Evolutionary conservation across 1,140 invertebrate species (phyloP), one percentile per base, ranked within the genome.

Genomic region (Heliconius hermathena): DNA sequence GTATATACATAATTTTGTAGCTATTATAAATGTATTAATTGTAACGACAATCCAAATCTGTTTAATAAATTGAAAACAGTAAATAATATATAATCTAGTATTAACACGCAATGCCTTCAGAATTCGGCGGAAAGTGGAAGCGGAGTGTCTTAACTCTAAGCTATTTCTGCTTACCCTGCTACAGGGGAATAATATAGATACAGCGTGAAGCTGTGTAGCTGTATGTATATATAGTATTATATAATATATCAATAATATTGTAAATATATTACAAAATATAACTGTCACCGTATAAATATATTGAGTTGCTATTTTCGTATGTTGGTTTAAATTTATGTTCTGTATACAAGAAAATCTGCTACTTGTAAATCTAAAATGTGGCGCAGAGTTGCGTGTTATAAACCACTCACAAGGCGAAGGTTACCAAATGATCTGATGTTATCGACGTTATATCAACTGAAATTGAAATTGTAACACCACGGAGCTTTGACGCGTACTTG

Each of bases 371-470:
- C 33, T 36, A 16, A 38, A 36, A 26, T 79, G 81, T 88, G 85
- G 86, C 81, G 83, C 36, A 74, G 73, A 80, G 54, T 86, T 80
- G 88, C 88, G 88, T 90, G 88, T 83, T 84, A 83, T 74, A 57
- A 80, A 79, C 83, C 82, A 89, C 82, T 89, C 81, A 81, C 52
- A 79, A 74, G 66, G 75, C 74, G 85, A 88, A 88, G 86, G 88
- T 87, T 89, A 87, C 83, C 85, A 87, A 90, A 84, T 88, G 77
- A 85, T 84, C 86, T 76, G 82, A 84, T 83, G 82, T 71, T 87
- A 89, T 90, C 87, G 82, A 57, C 72, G 75, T 75, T 76, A 82
- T 73, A 82, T 46, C 57, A 75, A 75, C 82, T 85, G 83, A 85
- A 82, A 88, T 83, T 82, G 80, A 82, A 82, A 83, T 84, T 76